A percentile compares a stretch with the other conserved stretches of the same genome.
These are phyloP conservation scores for Microcebus ravelobensis DNA, from an alignment of 2,113 vertebrate species.

Conservation along the genomic window DNA sequence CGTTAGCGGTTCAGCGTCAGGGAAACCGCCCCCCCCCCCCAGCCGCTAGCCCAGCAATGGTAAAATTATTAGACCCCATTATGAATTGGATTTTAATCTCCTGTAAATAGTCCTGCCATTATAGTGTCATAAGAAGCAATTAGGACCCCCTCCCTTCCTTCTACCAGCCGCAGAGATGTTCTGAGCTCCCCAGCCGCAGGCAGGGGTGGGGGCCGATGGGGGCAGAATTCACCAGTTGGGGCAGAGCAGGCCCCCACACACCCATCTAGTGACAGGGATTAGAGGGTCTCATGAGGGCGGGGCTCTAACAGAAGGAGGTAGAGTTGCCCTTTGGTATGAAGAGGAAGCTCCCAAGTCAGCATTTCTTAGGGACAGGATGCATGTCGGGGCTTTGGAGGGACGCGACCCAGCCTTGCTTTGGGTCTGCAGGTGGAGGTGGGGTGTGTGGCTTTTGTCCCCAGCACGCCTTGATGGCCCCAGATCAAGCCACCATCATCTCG, in stretches of 20 bases:
- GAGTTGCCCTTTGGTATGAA: neutral
- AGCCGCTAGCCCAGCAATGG: constrained; percentile 54
- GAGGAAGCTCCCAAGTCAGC: neutral
- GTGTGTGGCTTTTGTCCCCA: fast-evolving
- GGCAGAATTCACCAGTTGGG: neutral
- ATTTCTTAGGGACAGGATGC: neutral
- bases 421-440: fast-evolving
- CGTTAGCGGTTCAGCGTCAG: neutral
- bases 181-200: neutral
- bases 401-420: fast-evolving
- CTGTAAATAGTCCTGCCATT: constrained; percentile 86
- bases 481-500: neutral
- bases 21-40: neutral
- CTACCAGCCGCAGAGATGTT: constrained; percentile 74
- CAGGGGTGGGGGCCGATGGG: neutral
- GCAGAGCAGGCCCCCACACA: fast-evolving
- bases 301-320: neutral
- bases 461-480: fast-evolving
- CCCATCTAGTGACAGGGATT: neutral
- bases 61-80: constrained; percentile 81
- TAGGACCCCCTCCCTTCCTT: constrained; percentile 74
- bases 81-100: constrained; percentile 87
- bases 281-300: neutral
- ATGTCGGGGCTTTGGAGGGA: neutral
- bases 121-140: constrained; percentile 86